These are phyloP conservation scores for Lasioglossum albipes DNA, from an alignment of 1,140 invertebrate genomes.

Conservation along the genomic window DNA sequence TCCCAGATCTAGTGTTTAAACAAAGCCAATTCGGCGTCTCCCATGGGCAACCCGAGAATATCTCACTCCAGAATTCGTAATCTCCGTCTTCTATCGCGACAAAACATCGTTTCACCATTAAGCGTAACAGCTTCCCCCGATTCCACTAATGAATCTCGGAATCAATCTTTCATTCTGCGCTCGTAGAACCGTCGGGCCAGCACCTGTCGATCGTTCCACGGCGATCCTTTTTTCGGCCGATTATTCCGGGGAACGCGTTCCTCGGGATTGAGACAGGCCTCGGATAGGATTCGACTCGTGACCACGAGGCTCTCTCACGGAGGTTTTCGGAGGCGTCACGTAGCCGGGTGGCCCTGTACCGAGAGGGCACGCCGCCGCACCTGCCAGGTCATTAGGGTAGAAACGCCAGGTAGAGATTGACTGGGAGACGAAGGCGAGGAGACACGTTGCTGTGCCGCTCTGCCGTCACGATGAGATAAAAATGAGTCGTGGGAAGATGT, in stretches of 20 bases:
- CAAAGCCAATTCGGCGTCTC: too few relatives aligned
- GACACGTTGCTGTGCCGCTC: conserved; percentile 33
- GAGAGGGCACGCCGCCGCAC: conserved; percentile 67
- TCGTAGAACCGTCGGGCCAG: not conserved
- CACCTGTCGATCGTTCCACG: conserved; percentile 22
- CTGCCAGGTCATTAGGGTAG: conserved; percentile 79
- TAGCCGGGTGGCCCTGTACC: conserved; percentile 63
- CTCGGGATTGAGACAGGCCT: conserved; percentile 34
- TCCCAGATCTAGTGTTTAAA: too few relatives aligned
- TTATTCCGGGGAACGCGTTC: conserved; percentile 26
- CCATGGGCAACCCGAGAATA: not conserved
- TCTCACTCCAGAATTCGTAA: not conserved
- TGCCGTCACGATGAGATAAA: not conserved
- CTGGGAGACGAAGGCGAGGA: conserved; percentile 29
- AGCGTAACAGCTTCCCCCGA: conserved; percentile 4
- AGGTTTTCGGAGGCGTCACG: conserved; percentile 59
- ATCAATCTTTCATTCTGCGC: not conserved
- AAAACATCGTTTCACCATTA: conserved; percentile 3
- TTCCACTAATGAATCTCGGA: not conserved
- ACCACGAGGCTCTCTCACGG: conserved; percentile 33
- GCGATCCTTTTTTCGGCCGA: conserved; percentile 6
- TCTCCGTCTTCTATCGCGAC: not conserved
- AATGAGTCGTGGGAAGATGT: conserved; percentile 6
- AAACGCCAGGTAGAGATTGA: conserved; percentile 69
- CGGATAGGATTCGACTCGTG: conserved; percentile 2